Percentiles rank a stretch among this genome's conserved stretches.
Conservation (phyloP, 2,797 vertebrate species). For the Phataginus tricuspis region DNA sequence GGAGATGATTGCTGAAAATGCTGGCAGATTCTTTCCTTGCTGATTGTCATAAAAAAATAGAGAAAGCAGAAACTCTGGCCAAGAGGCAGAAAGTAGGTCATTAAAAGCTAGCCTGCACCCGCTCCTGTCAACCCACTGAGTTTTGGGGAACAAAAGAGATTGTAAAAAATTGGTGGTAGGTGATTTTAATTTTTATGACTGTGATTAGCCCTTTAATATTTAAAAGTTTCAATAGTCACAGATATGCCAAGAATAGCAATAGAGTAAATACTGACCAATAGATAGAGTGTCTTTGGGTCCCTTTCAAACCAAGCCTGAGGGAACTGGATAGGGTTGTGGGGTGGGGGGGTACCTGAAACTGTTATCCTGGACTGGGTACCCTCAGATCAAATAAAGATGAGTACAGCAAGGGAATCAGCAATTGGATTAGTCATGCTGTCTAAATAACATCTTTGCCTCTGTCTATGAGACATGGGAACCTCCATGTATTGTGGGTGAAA, state of each 20-base stretch:
- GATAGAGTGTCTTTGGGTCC: background rate
- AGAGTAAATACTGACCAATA: background rate
- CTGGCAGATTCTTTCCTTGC: background rate
- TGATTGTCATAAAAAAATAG: background rate
- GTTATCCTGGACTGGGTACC: background rate
- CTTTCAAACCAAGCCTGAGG: background rate
- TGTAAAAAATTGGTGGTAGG: background rate
- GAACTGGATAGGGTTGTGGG: background rate
- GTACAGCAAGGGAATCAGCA: background rate
- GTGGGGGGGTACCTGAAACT: background rate
- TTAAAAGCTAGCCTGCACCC: background rate
- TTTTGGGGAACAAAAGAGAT: background rate
- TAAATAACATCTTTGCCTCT: constrained; percentile 32
- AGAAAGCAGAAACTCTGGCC: background rate
- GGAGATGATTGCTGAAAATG: background rate
- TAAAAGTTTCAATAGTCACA: background rate
- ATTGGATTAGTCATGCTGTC: background rate
- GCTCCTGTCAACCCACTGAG: background rate
- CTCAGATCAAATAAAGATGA: constrained; percentile 48
- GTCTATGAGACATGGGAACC: background rate
- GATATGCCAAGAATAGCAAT: background rate
- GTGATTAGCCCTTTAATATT: background rate
- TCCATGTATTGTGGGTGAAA: background rate
- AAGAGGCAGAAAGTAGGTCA: background rate
- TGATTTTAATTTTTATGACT: constrained; percentile 42